Percentiles rank a stretch among this genome's conserved stretches.
These are phyloP conservation scores for Oplegnathus fasciatus DNA, from an alignment of 2,113 vertebrate genomes.

Conservation along the genomic window DNA sequence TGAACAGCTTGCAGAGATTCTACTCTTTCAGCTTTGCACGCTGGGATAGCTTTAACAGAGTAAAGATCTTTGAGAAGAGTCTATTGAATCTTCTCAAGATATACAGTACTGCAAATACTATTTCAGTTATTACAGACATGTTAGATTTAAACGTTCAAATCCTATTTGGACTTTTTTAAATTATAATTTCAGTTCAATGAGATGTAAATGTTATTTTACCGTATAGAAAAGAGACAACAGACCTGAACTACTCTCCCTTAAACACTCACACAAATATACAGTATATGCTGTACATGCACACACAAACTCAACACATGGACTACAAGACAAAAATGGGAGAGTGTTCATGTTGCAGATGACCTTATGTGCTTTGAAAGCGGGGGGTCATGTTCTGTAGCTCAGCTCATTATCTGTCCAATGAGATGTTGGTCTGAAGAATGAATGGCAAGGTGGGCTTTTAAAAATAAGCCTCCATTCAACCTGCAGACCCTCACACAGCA, in stretches of 20 bases:
- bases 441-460: neutral
- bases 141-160: no score
- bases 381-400: slow-evolving; percentile 14
- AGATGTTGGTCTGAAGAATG: slow-evolving; percentile 5
- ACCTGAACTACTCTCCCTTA: neutral
- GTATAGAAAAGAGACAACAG: neutral
- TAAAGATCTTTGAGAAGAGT: no score
- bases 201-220: rapidly evolving
- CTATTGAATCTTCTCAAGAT: no score
- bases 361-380: neutral
- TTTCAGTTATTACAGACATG: no score
- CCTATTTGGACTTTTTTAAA: no score
- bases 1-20: no score
- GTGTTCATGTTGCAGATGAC: neutral
- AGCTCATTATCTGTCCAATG: slow-evolving; percentile 19
- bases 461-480: slow-evolving; percentile 17
- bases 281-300: neutral
- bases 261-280: neutral
- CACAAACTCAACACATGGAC: neutral
- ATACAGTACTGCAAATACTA: no score
- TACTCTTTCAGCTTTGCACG: no score
- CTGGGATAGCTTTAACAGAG: no score
- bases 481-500: neutral
- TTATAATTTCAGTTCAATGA: neutral
- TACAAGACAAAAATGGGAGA: neutral